Evolutionary conservation across 2,797 vertebrate species (phyloP).

Genomic region (Eospalax fontanierii): DNA sequence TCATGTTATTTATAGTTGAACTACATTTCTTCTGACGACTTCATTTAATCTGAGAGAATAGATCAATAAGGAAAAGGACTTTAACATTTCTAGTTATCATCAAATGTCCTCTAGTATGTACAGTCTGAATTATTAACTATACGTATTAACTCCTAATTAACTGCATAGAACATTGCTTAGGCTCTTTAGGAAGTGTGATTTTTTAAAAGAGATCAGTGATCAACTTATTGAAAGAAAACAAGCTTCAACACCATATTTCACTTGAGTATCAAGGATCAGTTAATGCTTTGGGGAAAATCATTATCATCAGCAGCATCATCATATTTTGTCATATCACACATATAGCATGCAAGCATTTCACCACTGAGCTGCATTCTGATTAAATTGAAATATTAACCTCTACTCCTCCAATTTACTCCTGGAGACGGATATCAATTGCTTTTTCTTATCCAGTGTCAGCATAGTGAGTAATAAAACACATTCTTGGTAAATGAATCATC

Average conservation of each 20-base stretch:
- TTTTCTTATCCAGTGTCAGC: background rate
- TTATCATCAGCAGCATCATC: background rate
- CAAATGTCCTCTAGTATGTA: background rate
- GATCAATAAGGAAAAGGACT: constrained; percentile 25
- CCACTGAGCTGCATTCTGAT: background rate
- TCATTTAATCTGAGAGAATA: background rate
- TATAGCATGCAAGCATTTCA: too few species aligned
- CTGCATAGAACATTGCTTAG: background rate
- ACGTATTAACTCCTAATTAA: background rate
- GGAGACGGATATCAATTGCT: background rate
- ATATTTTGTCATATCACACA: background rate
- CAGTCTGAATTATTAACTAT: background rate
- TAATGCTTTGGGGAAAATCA: background rate
- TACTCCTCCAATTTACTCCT: too few species aligned
- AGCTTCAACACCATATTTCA: background rate
- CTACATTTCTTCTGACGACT: constrained; percentile 11
- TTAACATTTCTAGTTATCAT: background rate
- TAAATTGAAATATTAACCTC: background rate
- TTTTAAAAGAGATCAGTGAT: background rate
- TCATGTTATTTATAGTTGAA: background rate
- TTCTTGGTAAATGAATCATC: constrained; percentile 7
- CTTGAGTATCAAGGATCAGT: background rate
- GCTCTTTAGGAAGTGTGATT: background rate
- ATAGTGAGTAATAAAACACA: background rate
- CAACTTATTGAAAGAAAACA: constrained; percentile 25